A percentile compares a stretch with the other conserved stretches of the same genome.
Conservation (phyloP, 1,140 invertebrate species). For the Camponotus vicinus region DNA sequence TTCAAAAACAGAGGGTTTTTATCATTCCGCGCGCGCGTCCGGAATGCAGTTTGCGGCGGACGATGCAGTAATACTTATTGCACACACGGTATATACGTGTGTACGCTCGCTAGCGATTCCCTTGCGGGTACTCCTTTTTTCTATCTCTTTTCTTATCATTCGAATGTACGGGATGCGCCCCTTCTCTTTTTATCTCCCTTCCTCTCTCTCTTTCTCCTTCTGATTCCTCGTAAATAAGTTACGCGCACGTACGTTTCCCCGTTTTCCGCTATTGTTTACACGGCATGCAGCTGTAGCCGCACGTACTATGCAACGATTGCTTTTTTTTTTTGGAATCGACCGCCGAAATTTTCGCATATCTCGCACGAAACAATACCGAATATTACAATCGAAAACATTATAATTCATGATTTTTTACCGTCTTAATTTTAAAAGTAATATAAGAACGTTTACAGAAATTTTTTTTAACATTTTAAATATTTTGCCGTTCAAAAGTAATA, state of each 20-base stretch:
- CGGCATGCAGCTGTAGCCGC: constrained; percentile 28
- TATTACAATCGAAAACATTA: not conserved
- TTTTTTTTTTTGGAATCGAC: constrained; percentile 11
- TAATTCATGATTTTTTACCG: not conserved
- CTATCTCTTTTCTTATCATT: constrained; percentile 6
- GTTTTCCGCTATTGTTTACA: constrained; percentile 39
- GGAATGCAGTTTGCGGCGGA: constrained; percentile 43
- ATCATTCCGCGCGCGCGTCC: constrained; percentile 20
- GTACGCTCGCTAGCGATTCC: constrained; percentile 25
- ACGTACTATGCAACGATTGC: constrained; percentile 15
- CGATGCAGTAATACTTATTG: constrained; percentile 53
- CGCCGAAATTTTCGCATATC: constrained; percentile 39
- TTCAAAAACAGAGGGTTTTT: not conserved
- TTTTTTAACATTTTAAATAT: too few species aligned
- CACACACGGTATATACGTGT: not conserved
- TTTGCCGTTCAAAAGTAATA: not conserved
- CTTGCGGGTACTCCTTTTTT: not conserved
- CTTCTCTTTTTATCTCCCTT: not conserved
- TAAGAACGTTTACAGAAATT: not conserved
- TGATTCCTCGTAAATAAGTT: constrained; percentile 49
- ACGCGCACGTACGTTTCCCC: constrained; percentile 44
- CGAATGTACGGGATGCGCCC: not conserved
- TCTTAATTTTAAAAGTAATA: not conserved
- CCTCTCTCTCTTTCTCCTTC: not conserved
- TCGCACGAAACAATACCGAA: not conserved